Evolutionary conservation across 2,888 invertebrate genomes (phyloP).

Genomic region (Trachelus troglodyta): DNA sequence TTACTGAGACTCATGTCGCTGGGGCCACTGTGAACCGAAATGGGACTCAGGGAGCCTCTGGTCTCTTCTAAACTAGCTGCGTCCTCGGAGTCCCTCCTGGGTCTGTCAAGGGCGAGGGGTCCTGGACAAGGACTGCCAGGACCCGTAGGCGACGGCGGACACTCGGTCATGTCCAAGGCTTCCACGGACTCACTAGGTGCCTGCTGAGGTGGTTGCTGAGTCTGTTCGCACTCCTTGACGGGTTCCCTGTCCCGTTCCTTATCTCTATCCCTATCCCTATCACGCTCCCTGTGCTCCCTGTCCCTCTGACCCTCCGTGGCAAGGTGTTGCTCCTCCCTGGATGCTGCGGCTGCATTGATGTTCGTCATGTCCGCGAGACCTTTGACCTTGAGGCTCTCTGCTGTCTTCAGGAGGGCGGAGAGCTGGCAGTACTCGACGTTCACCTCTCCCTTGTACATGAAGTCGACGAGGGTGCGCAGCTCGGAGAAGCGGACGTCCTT

Average conservation of each 20-base stretch:
- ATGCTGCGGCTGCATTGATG: slow-evolving; percentile 74
- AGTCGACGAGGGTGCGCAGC: slow-evolving; percentile 91
- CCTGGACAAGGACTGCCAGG: slow-evolving; percentile 64
- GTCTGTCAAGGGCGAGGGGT: slow-evolving; percentile 57
- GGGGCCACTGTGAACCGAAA: slow-evolving; percentile 68
- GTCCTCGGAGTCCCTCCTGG: slow-evolving; percentile 60
- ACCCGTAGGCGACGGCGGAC: slow-evolving; percentile 37
- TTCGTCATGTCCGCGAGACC: slow-evolving; percentile 94
- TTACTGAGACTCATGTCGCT: slow-evolving; percentile 71
- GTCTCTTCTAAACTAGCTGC: slow-evolving; percentile 59
- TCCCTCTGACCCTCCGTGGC: slow-evolving; percentile 28
- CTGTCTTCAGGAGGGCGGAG: slow-evolving; percentile 90
- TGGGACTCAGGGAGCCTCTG: slow-evolving; percentile 61
- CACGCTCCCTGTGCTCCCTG: slow-evolving; percentile 31
- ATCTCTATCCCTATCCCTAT: slow-evolving; percentile 42
- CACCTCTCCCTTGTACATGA: slow-evolving; percentile 97
- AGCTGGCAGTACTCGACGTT: slow-evolving; percentile 95
- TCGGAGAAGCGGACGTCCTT: slow-evolving; percentile 94
- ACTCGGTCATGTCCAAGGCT: slow-evolving; percentile 53
- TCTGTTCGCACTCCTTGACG: slow-evolving; percentile 40
- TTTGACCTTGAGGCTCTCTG: slow-evolving; percentile 93
- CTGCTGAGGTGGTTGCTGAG: slow-evolving; percentile 34
- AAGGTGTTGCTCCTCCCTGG: slow-evolving; percentile 61
- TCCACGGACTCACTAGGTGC: slow-evolving; percentile 51
- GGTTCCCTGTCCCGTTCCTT: slow-evolving; percentile 32